Evolutionary conservation across 2,113 vertebrate species (phyloP), one percentile per base, ranked within the genome.

Genomic region (Brachionichthys hirsutus): DNA sequence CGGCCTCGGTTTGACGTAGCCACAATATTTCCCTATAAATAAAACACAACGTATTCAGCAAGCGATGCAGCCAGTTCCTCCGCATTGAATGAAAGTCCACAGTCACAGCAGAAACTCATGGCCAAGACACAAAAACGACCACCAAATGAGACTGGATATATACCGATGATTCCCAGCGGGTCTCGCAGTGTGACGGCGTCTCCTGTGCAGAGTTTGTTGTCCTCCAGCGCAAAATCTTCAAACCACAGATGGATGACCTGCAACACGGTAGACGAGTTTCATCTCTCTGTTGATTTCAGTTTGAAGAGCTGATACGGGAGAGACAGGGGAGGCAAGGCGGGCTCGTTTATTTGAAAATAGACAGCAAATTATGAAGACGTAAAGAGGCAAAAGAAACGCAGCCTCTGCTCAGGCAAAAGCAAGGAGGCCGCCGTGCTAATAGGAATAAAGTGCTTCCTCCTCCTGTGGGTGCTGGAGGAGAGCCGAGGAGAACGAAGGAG

Each of bases 161-260:
- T 71, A 92, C 89, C 89, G 5, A 91, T 88, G 44, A 64, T 70
- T 48, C 90, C 89, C 43, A 89, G 18, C 19, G 86, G 64, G 55
- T 92, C 90, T 67, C 42, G 67, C 7, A 92, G 68, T 11, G 89
- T 90, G 78, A 93, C 8, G 19, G 77, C 83, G 68, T 93, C 92
- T 17, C 65, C 70, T 0, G 70, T 83, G 47, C 90, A 92, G 18
- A 74, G 75, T 42, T 64, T 20, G 1, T 74, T 86, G 9, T 84
- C 78, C 70, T 92, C 90, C 54, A 92, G 15, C 44, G 87, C 84
- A 73, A 93, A 91, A 19, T 90, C 85, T 61, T 89, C 84, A 57
- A 92, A 92, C 90, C 88, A 90, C 74, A 93, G 62, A 69, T 87
- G 85, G 76, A 93, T 88, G 62, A 92, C 89, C 91, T 92, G 67